phyloP scores from a whole-genome alignment of 2,113 vertebrate species.

The Notiomystis cincta region DNA sequence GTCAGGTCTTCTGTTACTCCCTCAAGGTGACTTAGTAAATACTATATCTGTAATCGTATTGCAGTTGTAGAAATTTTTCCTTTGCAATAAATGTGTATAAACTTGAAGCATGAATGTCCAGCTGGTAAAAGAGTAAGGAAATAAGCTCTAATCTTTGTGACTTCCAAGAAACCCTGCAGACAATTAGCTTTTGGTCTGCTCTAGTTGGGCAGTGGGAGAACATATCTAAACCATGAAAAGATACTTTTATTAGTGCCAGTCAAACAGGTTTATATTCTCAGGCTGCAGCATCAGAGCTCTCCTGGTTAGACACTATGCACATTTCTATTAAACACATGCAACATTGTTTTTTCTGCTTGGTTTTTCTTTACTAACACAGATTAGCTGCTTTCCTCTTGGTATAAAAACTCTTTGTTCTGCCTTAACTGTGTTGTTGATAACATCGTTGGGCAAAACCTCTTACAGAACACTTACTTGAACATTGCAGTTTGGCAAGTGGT shows the following conservation, averaged over 20 bases:
- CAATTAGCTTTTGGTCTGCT: background rate
- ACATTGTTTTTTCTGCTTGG: background rate
- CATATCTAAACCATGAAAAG: background rate
- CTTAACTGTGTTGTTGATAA: background rate
- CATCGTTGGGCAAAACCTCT: background rate
- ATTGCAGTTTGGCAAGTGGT: background rate
- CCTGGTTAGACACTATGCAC: background rate
- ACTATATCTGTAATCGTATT: accelerated
- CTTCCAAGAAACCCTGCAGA: background rate
- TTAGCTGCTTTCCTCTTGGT: background rate
- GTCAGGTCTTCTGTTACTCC: background rate
- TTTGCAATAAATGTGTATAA: background rate
- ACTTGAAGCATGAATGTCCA: background rate
- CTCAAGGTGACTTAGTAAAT: background rate
- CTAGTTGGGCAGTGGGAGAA: background rate
- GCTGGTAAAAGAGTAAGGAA: background rate
- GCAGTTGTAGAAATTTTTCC: background rate
- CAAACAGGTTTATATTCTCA: background rate
- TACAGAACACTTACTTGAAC: background rate
- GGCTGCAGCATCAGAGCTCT: background rate
- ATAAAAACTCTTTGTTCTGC: background rate
- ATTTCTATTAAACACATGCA: background rate
- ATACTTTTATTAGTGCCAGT: background rate
- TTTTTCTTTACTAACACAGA: background rate
- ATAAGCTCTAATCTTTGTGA: background rate